Conservation (phyloP, 2,888 invertebrate genomes). For the Lycia hirtaria region DNA sequence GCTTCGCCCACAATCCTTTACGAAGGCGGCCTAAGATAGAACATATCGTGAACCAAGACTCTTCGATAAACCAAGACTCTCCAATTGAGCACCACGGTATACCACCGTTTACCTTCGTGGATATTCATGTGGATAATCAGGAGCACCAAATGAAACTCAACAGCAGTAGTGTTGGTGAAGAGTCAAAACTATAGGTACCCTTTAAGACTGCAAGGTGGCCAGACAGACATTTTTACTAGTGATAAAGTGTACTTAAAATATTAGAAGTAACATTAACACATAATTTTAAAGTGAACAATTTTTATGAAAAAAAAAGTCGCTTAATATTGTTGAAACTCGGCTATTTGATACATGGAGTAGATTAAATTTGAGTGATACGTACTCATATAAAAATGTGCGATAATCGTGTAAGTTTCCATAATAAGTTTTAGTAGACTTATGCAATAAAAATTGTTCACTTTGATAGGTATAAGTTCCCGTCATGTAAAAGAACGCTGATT, state of each 20-base stretch:
- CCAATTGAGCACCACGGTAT: conserved; percentile 61
- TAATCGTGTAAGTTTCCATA: too few species aligned
- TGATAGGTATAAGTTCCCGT: too few species aligned
- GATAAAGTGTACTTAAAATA: neutral
- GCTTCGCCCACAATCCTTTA: conserved; percentile 50
- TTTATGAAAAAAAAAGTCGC: too few species aligned
- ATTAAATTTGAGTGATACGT: too few species aligned
- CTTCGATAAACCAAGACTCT: conserved; percentile 68
- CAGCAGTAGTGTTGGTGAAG: conserved; percentile 58
- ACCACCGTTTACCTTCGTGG: conserved; percentile 70
- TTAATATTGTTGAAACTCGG: too few species aligned
- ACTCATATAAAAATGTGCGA: too few species aligned
- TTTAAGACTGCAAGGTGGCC: neutral
- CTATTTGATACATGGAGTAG: too few species aligned
- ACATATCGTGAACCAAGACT: conserved; percentile 65
- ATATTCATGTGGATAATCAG: conserved; percentile 64
- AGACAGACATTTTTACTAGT: neutral
- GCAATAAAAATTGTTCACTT: too few species aligned
- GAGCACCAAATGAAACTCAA: conserved; percentile 51
- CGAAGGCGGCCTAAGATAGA: conserved; percentile 67
- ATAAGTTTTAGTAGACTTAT: too few species aligned
- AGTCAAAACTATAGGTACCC: conserved; percentile 68
- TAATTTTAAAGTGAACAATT: too few species aligned
- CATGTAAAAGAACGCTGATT: too few species aligned
- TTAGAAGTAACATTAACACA: too few species aligned